Base-by-base conservation (phyloP, 2,113 vertebrate genomes). In the Alexandromys fortis region DNA sequence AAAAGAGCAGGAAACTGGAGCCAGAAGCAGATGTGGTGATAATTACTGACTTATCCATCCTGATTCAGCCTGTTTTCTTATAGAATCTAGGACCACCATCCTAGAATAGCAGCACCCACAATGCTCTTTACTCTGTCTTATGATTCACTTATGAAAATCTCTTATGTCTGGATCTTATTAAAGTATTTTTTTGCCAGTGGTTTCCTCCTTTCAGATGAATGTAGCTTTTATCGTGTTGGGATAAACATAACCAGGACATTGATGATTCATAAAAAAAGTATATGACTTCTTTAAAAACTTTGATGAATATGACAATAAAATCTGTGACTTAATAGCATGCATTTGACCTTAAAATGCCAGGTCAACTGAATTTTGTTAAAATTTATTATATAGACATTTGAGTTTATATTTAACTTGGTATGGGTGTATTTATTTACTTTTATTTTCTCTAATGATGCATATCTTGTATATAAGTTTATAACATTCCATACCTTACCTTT, bases 271-370 rank as follows among this genome's bases (percentile, higher is more conserved):
- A 76, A 72, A 76, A 72, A 92, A 38, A 47, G 72, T 47, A 26
- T 0, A n/a, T 49, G 7, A 0, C 49, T 86, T 92, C 7, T 79
- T 95, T 83, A 92, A 88, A 42, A 47, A 28, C 2, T 55, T 61
- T 95, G 89, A 78, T 28, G 65, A 91, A 85, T 30, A 35, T 52
- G 3, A 49, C 38, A 61, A 12, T 63, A 81, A 68, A 89, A n/a
- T 33, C 1, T 33, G 85, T 8, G 55, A 86, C 75, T 87, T 75
- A 33, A 58, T 38, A 58, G 21, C 26, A 89, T 67, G 3, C 11
- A 26, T 1, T 91, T 81, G 35, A 77, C 5, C 30, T 95, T 92
- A 76, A 85, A 94, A 88, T 79, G 16, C 16, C 70, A 96, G 45
- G 70, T 52, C 5, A 52, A 42, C 67, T 92, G n/a, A 81, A n/a